Conservation (phyloP, 2,797 vertebrate genomes). For the Gambusia yucatana region DNA sequence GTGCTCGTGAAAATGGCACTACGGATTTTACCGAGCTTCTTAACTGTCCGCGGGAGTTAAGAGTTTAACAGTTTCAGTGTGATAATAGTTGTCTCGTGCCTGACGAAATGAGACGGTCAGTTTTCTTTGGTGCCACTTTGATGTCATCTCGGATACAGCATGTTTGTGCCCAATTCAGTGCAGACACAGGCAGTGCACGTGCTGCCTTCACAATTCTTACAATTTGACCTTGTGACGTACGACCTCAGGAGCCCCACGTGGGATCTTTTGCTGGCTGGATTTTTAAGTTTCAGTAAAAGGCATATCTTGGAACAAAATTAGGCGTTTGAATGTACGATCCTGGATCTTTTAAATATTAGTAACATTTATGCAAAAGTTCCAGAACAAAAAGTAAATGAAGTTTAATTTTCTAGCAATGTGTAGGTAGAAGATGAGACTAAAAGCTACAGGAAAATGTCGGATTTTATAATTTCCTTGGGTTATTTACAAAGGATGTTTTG, state of each 20-base stretch:
- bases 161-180: background rate
- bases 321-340: background rate
- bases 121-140: background rate
- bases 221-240: slow-evolving; percentile 84
- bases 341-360: no score
- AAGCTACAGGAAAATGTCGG: background rate
- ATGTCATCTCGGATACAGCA: background rate
- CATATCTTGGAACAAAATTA: background rate
- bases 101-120: background rate
- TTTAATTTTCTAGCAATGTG: background rate
- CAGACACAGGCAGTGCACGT: slow-evolving; percentile 48
- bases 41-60: no score
- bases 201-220: slow-evolving; percentile 30
- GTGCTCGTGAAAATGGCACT: background rate
- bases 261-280: background rate
- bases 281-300: background rate
- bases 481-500: background rate
- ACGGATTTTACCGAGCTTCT: rapidly evolving
- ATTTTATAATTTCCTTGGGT: background rate
- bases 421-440: background rate
- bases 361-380: background rate
- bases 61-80: rapidly evolving
- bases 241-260: slow-evolving; percentile 76
- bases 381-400: background rate
- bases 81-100: background rate